phyloP scores from a whole-genome alignment of 2,888 invertebrate species.

The Zhuqinia jingwanae region DNA sequence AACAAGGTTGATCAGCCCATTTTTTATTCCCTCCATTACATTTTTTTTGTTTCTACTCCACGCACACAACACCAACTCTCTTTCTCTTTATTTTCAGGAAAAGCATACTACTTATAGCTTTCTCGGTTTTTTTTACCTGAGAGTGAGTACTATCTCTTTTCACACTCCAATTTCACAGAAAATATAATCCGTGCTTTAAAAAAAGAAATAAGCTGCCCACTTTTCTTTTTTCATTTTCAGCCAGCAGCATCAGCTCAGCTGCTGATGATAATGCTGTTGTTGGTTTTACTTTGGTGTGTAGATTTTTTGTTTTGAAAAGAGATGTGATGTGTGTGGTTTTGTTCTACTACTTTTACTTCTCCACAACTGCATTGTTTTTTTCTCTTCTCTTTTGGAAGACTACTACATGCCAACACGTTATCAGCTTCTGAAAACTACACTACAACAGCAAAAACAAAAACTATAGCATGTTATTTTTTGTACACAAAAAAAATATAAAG shows the following conservation, averaged over 20 bases:
- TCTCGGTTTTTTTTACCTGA: neutral
- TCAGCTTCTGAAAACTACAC: neutral
- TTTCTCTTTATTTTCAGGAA: neutral
- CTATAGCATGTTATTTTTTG: neutral
- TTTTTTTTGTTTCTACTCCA: neutral
- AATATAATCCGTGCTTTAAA: neutral
- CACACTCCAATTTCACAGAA: conserved; percentile 40
- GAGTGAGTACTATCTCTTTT: neutral
- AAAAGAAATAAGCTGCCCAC: neutral
- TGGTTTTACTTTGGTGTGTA: conserved; percentile 3
- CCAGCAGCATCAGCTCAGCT: neutral
- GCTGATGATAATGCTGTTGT: neutral
- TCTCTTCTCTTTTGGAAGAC: neutral
- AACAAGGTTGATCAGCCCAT: conserved; percentile 10
- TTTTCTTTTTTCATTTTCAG: neutral
- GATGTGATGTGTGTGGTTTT: conserved; percentile 23
- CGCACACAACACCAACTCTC: neutral
- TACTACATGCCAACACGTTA: conserved; percentile 1
- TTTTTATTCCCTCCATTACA: neutral
- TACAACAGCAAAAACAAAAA: neutral
- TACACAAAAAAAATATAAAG: conserved; percentile 7
- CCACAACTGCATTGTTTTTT: conserved; percentile 3
- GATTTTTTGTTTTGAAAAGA: neutral
- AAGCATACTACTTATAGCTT: neutral
- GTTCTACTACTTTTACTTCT: conserved; percentile 36